These are phyloP conservation scores for Bemisia tabaci DNA, from an alignment of 1,140 invertebrate species.

Conservation along the genomic window DNA sequence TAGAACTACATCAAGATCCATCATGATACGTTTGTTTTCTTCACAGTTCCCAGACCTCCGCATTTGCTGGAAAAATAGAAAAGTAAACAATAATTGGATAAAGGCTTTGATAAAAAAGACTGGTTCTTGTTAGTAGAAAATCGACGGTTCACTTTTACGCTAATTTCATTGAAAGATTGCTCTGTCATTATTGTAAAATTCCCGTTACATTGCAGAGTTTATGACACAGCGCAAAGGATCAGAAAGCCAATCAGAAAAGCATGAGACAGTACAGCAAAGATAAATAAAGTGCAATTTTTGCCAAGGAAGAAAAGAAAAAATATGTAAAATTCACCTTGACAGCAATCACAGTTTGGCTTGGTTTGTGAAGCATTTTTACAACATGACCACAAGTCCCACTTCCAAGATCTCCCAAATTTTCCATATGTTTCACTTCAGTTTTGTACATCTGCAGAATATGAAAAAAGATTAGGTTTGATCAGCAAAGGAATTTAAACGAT, in stretches of 20 bases:
- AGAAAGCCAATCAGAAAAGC: no score
- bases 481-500: no score
- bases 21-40: constrained; percentile 94
- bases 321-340: constrained; percentile 58
- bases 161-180: no score
- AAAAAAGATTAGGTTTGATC: constrained; percentile 11
- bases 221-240: no score
- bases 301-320: not conserved
- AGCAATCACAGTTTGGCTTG: constrained; percentile 72
- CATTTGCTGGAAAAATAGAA: constrained; percentile 69
- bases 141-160: no score
- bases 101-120: constrained; percentile 83
- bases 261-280: no score
- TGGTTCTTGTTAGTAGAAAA: no score
- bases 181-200: no score
- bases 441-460: constrained; percentile 44
- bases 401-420: constrained; percentile 79
- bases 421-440: constrained; percentile 74
- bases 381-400: constrained; percentile 96
- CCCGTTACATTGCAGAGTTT: no score
- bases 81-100: constrained; percentile 12
- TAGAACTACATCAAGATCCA: constrained; percentile 95
- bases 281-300: no score
- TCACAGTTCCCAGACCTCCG: constrained; percentile 87
- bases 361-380: constrained; percentile 86